Conservation (phyloP, 2,113 vertebrate genomes). For the Microcebus murinus region DNA sequence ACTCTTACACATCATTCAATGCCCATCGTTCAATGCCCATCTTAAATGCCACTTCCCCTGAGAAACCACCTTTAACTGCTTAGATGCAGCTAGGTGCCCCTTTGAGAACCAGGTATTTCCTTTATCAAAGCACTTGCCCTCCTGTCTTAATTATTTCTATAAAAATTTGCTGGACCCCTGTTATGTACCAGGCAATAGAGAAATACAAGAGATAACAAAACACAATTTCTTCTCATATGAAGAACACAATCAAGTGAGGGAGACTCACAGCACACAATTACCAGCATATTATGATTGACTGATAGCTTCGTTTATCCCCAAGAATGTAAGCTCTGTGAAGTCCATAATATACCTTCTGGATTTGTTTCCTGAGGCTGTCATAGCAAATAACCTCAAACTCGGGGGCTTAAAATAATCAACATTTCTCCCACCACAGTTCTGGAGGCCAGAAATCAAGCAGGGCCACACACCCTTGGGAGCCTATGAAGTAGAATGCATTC, state of each 20-base stretch:
- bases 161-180: not conserved
- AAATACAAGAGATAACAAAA: not conserved
- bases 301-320: not conserved
- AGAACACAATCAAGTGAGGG: not conserved
- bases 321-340: not conserved
- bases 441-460: not conserved
- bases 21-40: not conserved
- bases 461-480: not conserved
- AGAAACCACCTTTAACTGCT: not conserved
- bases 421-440: not conserved
- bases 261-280: not conserved
- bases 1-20: not conserved
- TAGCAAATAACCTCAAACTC: not conserved
- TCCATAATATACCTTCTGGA: not conserved
- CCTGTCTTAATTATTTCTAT: not conserved
- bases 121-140: not conserved
- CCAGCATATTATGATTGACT: not conserved
- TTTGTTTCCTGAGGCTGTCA: not conserved
- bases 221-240: not conserved
- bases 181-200: not conserved
- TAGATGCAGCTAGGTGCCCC: not conserved
- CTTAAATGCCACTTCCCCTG: not conserved
- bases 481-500: too few relatives aligned
- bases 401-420: not conserved
- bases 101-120: not conserved